Conservation (phyloP, 2,888 invertebrate genomes). For the Plutella xylostella region DNA sequence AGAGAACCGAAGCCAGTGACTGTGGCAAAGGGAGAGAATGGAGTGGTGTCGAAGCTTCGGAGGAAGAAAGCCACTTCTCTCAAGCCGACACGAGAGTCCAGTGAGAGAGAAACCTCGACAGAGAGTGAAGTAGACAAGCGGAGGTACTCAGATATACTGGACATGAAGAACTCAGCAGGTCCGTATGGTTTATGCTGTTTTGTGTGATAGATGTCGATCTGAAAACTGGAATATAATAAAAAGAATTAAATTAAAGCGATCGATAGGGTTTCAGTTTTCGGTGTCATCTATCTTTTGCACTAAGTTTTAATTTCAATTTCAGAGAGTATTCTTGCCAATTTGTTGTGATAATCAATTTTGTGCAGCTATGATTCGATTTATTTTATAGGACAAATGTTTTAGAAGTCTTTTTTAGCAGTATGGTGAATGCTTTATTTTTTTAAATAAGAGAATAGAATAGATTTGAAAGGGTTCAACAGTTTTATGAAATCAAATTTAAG, state of each 20-base stretch:
- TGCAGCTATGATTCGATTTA: too few relatives aligned
- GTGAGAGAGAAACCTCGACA: slow-evolving; percentile 57
- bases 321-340: slow-evolving; percentile 2
- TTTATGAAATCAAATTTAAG: too few relatives aligned
- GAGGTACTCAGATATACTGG: slow-evolving; percentile 57
- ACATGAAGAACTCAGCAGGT: slow-evolving; percentile 57
- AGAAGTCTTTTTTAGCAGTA: too few relatives aligned
- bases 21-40: slow-evolving; percentile 44
- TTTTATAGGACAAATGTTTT: too few relatives aligned
- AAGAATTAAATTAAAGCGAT: too few relatives aligned
- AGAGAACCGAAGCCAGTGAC: slow-evolving; percentile 50
- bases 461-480: too few relatives aligned
- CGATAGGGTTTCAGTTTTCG: background rate
- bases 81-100: slow-evolving; percentile 55
- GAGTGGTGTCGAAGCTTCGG: slow-evolving; percentile 44
- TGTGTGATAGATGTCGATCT: background rate
- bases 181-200: slow-evolving; percentile 22
- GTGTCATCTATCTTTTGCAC: too few relatives aligned
- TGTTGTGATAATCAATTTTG: too few relatives aligned
- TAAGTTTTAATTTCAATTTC: background rate
- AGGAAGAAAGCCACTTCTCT: slow-evolving; percentile 50
- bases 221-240: background rate
- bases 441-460: too few relatives aligned
- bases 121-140: slow-evolving; percentile 60
- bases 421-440: too few relatives aligned